Evolutionary conservation across 2,888 invertebrate species (phyloP).

Genomic region (Lepetodrilus schrolli): DNA sequence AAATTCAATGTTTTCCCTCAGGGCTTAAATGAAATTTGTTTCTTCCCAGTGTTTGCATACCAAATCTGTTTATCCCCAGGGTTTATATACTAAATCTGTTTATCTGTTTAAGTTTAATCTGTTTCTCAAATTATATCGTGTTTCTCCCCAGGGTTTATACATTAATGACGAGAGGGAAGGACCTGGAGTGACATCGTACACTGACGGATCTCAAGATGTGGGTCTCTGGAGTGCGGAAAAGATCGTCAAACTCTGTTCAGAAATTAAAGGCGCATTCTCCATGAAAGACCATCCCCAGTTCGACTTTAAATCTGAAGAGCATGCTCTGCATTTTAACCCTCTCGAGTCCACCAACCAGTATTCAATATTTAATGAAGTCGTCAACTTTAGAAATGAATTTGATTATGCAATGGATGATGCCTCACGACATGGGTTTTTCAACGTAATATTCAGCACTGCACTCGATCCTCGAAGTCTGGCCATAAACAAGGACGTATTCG

Average conservation of each 20-base stretch:
- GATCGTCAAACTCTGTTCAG: slow-evolving; percentile 66
- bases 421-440: slow-evolving; percentile 49
- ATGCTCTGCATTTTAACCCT: slow-evolving; percentile 50
- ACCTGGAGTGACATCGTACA: slow-evolving; percentile 72
- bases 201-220: slow-evolving; percentile 71
- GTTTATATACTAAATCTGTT: too few relatives aligned
- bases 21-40: too few relatives aligned
- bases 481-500: slow-evolving; percentile 67
- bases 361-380: slow-evolving; percentile 33
- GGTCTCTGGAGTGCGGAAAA: slow-evolving; percentile 74
- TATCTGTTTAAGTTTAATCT: too few relatives aligned
- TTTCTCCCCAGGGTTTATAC: slow-evolving; percentile 74
- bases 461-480: slow-evolving; percentile 69
- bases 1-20: too few relatives aligned
- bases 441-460: slow-evolving; percentile 61
- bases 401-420: slow-evolving; percentile 45
- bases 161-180: slow-evolving; percentile 72
- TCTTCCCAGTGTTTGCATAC: too few relatives aligned
- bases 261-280: slow-evolving; percentile 63
- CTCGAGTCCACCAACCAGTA: slow-evolving; percentile 30
- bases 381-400: slow-evolving; percentile 39
- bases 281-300: slow-evolving; percentile 68
- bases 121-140: too few relatives aligned
- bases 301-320: slow-evolving; percentile 64
- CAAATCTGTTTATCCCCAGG: too few relatives aligned